A percentile compares a stretch with the other conserved stretches of the same genome.
phyloP scores from a whole-genome alignment of 2,113 vertebrate species.

The Laticauda laticaudata region DNA sequence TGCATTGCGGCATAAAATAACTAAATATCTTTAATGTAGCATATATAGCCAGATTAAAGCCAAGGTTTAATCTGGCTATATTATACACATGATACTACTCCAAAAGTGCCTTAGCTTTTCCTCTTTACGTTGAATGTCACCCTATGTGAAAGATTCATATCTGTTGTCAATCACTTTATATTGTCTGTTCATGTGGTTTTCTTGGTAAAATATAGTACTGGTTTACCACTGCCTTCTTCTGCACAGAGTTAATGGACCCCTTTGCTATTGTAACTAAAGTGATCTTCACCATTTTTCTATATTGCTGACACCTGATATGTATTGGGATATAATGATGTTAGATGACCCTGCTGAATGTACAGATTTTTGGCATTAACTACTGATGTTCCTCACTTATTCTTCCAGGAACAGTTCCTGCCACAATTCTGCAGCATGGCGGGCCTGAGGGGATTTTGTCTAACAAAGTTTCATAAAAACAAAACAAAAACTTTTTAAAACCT shows the following conservation, averaged over 20 bases:
- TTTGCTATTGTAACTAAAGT: background rate
- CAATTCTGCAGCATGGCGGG: background rate
- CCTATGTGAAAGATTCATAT: background rate
- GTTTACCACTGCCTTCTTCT: background rate
- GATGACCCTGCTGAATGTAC: background rate
- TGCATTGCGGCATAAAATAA: background rate
- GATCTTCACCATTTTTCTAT: background rate
- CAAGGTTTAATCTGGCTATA: background rate
- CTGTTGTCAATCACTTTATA: background rate
- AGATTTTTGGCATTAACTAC: background rate
- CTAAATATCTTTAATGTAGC: background rate
- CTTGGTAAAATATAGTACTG: background rate
- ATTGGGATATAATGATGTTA: background rate
- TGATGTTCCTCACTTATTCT: background rate
- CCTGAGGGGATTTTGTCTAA: background rate
- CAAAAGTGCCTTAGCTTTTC: background rate
- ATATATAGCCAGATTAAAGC: no score
- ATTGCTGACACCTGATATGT: background rate
- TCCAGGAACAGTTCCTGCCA: background rate
- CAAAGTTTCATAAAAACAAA: background rate
- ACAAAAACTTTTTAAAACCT: background rate
- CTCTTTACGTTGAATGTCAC: background rate
- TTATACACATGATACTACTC: background rate
- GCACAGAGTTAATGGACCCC: background rate
- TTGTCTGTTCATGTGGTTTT: background rate